These are phyloP conservation scores for Oryzias curvinotus DNA, from an alignment of 2,113 vertebrate genomes.

Conservation along the genomic window DNA sequence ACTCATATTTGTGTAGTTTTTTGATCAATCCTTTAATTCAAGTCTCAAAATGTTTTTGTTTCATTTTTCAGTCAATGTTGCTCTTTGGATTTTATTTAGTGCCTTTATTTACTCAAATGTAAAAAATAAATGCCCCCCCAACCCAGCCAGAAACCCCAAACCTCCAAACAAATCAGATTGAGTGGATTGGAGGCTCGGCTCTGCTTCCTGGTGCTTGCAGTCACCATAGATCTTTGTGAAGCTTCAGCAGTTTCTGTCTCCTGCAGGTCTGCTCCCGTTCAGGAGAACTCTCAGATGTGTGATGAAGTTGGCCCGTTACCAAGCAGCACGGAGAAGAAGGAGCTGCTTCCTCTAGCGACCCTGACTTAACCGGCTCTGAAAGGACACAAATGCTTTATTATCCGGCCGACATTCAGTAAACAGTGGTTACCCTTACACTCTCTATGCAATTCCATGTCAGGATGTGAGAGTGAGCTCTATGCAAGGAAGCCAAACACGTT, in stretches of 20 bases:
- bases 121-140: too few relatives aligned
- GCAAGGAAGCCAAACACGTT: constrained; percentile 20
- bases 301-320: constrained; percentile 29
- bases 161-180: too few relatives aligned
- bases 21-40: too few relatives aligned
- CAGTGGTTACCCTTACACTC: neutral
- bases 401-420: neutral
- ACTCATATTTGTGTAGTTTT: too few relatives aligned
- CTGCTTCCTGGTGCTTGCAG: too few relatives aligned
- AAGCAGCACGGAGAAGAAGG: constrained; percentile 46
- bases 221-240: too few relatives aligned
- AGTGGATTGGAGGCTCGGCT: too few relatives aligned
- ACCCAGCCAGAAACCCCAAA: too few relatives aligned
- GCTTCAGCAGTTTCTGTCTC: constrained; percentile 16
- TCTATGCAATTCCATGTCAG: constrained; percentile 28
- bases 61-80: too few relatives aligned
- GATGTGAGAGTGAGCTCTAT: constrained; percentile 14
- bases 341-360: constrained; percentile 42
- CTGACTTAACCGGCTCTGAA: constrained; percentile 18
- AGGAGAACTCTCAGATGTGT: constrained; percentile 27
- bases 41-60: too few relatives aligned
- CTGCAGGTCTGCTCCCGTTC: constrained; percentile 37
- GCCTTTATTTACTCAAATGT: too few relatives aligned
- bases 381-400: neutral
- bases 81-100: too few relatives aligned